Base-by-base conservation (phyloP, 1,140 invertebrate species). In the Zaprionus capensis region DNA sequence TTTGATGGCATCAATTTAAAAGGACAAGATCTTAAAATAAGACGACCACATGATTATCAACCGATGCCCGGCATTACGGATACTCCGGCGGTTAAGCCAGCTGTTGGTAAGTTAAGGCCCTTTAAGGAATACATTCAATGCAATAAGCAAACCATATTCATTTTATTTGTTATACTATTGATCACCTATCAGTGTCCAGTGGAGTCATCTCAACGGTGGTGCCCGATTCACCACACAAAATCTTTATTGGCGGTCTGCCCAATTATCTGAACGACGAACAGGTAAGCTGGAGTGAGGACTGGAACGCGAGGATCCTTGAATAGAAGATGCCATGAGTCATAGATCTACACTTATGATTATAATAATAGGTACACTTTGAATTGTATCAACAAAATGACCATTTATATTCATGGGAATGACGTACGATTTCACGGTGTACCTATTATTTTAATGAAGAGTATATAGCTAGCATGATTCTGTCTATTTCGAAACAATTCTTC, bases 1-100 rank as follows among this genome's bases (percentile, higher is more conserved):
- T 99, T 99, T 94, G 99, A 99, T 94, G 99, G 99, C 34, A 99
- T 99, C 76, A 99, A 99, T 93, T 99, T 99, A 92, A 99, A 99
- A 94, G 99, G 99, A 38, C 99, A 99, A 93, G 99, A 98, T 93
- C 95, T 99, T 83, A 99, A 99, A 95, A 99, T 99, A 74, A 95
- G 99, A 61, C 95, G 99, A 88, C 99, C 99, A 7, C 97, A 99
- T 91, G 99, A 99, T 95, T 99, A 99, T 92, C 99, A 99, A 91
- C 99, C 99, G 1, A 98, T 99, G 95, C 98, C 99, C 44, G 99
- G 99, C 80, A 97, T 97, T 93, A 96, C 96, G n/a, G 98, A 98
- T 91, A 97, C 96, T 91, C 96, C 96, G 71, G 95, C 96, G 56
- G 95, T 97, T 77, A 96, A 96, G 93, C 96, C 97, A 74, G 96